Percentiles rank a stretch among this genome's conserved stretches.
These are phyloP conservation scores for Trachurus trachurus DNA, from an alignment of 2,797 vertebrate species.

Conservation along the genomic window DNA sequence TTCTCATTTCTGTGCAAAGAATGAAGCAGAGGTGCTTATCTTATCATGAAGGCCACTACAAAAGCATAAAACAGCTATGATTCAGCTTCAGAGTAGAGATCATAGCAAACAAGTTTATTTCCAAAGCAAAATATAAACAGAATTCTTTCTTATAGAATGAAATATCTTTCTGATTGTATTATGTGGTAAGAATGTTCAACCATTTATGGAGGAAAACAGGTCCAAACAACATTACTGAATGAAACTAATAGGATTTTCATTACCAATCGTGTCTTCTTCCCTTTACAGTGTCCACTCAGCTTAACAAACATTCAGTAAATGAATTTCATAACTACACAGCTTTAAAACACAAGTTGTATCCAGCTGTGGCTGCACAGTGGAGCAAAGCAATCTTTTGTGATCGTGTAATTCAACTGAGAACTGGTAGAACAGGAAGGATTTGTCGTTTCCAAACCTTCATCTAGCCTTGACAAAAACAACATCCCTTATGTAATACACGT, in stretches of 20 bases:
- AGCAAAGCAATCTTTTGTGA: background rate
- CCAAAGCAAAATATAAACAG: background rate
- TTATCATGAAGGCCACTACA: no score
- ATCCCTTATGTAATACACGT: background rate
- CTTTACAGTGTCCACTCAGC: background rate
- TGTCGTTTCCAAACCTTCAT: conserved; percentile 1
- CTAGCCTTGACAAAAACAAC: conserved; percentile 30
- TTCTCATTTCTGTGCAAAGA: background rate
- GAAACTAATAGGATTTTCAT: background rate
- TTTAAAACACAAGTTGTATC: background rate
- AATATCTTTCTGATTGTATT: background rate
- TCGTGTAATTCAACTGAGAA: conserved; percentile 16
- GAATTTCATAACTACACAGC: background rate
- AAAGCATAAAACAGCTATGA: no score
- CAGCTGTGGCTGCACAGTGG: background rate
- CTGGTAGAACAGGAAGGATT: conserved; percentile 37
- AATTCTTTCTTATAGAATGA: no score
- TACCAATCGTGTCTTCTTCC: background rate
- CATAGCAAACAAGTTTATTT: background rate
- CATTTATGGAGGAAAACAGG: background rate
- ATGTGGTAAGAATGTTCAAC: background rate
- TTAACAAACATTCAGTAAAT: background rate
- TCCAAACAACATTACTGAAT: background rate
- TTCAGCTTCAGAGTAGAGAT: background rate
- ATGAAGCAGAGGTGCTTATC: background rate